A percentile compares a stretch with the other conserved stretches of the same genome.
Conservation (phyloP, 2,888 invertebrate species). For the Euproctis similis region DNA sequence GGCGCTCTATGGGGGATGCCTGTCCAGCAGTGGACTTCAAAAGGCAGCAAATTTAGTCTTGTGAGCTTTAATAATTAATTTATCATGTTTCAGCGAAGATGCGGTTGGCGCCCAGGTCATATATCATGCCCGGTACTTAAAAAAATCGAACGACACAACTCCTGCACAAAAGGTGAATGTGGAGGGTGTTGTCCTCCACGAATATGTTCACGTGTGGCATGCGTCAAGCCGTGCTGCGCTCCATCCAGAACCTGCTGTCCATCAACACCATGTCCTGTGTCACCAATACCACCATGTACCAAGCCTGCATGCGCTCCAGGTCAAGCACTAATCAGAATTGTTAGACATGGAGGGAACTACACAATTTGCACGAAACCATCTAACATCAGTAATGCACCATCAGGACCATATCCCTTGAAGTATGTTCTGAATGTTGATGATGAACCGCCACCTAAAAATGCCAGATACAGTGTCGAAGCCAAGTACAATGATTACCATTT, state of each 20-base stretch:
- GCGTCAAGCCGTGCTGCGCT: constrained; percentile 14
- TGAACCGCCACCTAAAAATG: constrained; percentile 11
- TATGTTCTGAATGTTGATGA: constrained; percentile 53
- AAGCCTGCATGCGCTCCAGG: constrained; percentile 24
- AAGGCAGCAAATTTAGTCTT: too few species aligned
- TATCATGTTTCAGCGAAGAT: constrained; percentile 42
- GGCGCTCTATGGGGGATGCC: too few species aligned
- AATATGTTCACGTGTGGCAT: not conserved
- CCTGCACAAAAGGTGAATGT: constrained; percentile 40
- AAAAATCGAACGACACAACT: constrained; percentile 55
- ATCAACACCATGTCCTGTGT: constrained; percentile 9
- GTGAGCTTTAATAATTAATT: not conserved
- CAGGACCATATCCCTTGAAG: constrained; percentile 58
- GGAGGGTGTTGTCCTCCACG: constrained; percentile 21
- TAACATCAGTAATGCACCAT: constrained; percentile 51
- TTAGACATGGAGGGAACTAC: constrained; percentile 57
- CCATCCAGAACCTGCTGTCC: not conserved
- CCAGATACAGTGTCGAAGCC: constrained; percentile 58
- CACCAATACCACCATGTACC: constrained; percentile 31
- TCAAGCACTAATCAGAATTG: constrained; percentile 51
- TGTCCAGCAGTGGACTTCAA: not conserved
- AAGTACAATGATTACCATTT: constrained; percentile 65
- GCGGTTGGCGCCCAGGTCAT: constrained; percentile 70
- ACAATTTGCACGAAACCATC: constrained; percentile 60
- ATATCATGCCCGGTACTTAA: constrained; percentile 59